Base-by-base conservation (phyloP, 2,888 invertebrate species). In the Adelphocoris suturalis region DNA sequence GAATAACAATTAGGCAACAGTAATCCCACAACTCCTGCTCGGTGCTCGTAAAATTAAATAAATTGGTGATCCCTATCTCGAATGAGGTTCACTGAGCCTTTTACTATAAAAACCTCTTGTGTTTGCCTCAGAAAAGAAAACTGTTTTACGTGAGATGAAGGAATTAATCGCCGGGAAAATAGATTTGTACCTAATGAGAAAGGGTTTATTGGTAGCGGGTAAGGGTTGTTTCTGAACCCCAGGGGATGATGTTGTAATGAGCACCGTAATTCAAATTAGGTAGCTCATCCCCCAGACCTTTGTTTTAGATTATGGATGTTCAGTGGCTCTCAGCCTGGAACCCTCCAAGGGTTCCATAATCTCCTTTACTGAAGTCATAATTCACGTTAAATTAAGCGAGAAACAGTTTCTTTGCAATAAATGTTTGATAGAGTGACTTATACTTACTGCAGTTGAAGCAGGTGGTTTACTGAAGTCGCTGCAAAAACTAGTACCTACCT, bases 251-350 rank as follows among this genome's bases (percentile, higher is more conserved):
- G 23, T 68, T 68, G 68, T 68, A 68, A 68, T 68, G 68, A 68
- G 68, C 68, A 23, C 68, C 68, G 68, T 68, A 68, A 68, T 68
- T 68, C 68, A 68, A 68, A 68, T 68, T 68, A 68, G 68, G 68
- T 68, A 68, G 68, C 68, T 68, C 68, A 68, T 23, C 68, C 57
- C 57, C 68, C 68, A 68, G 27, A 68, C 68, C 68, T 68, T 68
- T 68, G 68, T 68, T 68, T 68, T 68, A 68, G 68, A 68, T 68
- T 68, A 68, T 68, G 68, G 68, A 68, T 68, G 68, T 23, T 68
- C 68, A 68, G 68, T 68, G 68, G 68, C 68, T 68, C 68, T 13
- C 68, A 23, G 68, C 68, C 27, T 68, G 23, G 68, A 68, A 68
- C 68, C 68, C 68, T 68, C 9, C 0, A 23, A 68, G 27, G 68